Percentiles rank a stretch among this genome's conserved stretches.
These are phyloP conservation scores for Hemicordylus capensis DNA, from an alignment of 2,113 vertebrate species.

Conservation along the genomic window DNA sequence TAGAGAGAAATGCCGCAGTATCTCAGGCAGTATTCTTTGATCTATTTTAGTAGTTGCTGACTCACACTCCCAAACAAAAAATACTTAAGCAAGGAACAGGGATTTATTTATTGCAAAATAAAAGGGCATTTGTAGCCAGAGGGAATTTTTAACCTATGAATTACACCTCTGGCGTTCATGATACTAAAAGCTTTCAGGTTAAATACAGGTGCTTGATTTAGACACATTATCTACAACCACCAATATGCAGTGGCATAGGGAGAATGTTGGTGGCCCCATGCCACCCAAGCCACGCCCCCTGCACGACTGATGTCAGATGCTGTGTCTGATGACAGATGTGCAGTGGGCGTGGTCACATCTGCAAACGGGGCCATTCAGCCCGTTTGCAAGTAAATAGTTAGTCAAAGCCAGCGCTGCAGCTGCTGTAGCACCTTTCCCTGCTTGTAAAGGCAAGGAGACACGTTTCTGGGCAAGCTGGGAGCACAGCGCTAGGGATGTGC, in stretches of 20 bases:
- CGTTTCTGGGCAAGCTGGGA: no score
- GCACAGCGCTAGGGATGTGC: no score
- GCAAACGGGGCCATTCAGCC: no score
- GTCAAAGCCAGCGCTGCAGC: no score
- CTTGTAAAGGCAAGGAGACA: no score
- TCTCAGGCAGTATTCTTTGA: constrained; percentile 6
- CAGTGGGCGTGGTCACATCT: no score
- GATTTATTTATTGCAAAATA: not conserved
- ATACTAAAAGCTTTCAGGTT: not conserved
- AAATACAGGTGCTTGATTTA: not conserved
- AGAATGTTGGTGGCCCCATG: no score
- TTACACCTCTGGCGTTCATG: not conserved
- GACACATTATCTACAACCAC: not conserved
- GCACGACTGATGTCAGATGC: no score
- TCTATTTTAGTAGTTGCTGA: constrained; percentile 22
- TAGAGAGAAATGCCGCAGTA: constrained; percentile 5
- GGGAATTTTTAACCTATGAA: not conserved
- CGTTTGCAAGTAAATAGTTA: no score
- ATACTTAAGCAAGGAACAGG: not conserved
- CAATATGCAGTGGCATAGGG: no score
- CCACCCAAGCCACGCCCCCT: no score
- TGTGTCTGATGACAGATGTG: no score
- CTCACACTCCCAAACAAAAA: constrained; percentile 3
- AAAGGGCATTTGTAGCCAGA: not conserved
- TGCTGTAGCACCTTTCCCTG: not conserved